These are phyloP conservation scores for Pseudachorutes palmiensis DNA, from an alignment of 1,140 invertebrate species.

Conservation along the genomic window DNA sequence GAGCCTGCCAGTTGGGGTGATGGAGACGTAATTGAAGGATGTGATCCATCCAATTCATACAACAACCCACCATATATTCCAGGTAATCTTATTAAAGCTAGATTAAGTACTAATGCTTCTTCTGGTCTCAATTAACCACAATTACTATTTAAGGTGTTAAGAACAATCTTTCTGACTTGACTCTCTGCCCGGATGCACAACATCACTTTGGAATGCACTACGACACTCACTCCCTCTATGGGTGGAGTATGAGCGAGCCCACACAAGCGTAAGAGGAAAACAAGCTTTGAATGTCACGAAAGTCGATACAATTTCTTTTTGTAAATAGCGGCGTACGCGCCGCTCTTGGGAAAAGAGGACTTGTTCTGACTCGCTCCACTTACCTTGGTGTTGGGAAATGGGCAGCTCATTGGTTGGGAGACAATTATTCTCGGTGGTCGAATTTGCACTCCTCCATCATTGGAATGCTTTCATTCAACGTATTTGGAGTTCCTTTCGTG, in stretches of 20 bases:
- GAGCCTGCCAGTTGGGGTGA: slow-evolving; percentile 36
- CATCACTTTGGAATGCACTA: slow-evolving; percentile 41
- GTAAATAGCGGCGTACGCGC: slow-evolving; percentile 47
- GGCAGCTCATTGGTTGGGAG: slow-evolving; percentile 52
- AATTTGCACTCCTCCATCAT: slow-evolving; percentile 47
- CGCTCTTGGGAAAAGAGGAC: slow-evolving; percentile 35
- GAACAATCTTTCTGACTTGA: slow-evolving; percentile 36
- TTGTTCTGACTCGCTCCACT: slow-evolving; percentile 48
- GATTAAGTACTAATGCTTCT: not conserved
- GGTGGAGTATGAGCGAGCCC: slow-evolving; percentile 44
- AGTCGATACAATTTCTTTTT: slow-evolving; percentile 44
- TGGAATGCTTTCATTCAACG: slow-evolving; percentile 42
- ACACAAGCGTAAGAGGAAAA: slow-evolving; percentile 42
- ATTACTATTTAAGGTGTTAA: slow-evolving; percentile 16
- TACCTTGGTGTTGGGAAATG: slow-evolving; percentile 50
- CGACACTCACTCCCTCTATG: slow-evolving; percentile 45
- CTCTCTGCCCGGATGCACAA: slow-evolving; percentile 40
- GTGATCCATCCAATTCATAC: slow-evolving; percentile 19
- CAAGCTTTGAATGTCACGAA: not conserved
- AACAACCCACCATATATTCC: slow-evolving; percentile 38
- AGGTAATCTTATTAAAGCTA: slow-evolving; percentile 19
- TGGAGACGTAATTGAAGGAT: slow-evolving; percentile 33
- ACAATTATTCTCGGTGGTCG: slow-evolving; percentile 48
- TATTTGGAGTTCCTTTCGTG: slow-evolving; percentile 47
- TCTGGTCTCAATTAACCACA: not conserved